Conservation (phyloP, 2,113 vertebrate species). For the Silurus asotus region DNA sequence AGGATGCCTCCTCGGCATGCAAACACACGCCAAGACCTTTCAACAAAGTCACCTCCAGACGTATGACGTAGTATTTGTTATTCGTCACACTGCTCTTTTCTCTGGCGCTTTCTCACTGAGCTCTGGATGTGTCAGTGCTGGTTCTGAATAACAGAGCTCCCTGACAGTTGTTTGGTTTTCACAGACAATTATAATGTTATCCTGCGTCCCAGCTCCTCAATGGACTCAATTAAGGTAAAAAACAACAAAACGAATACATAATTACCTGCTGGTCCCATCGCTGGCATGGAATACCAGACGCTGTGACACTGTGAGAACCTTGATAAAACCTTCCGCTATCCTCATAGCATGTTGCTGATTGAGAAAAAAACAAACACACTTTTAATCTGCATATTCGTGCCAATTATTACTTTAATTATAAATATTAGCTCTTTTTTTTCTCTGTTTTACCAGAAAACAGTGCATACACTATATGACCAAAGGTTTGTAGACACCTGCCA, state of each 20-base stretch:
- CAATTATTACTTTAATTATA: background rate
- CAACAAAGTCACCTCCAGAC: background rate
- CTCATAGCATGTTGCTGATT: constrained; percentile 79
- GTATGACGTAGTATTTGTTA: background rate
- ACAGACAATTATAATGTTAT: background rate
- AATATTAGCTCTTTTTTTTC: background rate
- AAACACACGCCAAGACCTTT: background rate
- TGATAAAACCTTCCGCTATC: constrained; percentile 83
- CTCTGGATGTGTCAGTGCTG: background rate
- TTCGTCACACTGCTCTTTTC: background rate
- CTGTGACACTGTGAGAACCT: constrained; percentile 75
- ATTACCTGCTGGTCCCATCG: constrained; percentile 83
- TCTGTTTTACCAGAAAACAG: background rate
- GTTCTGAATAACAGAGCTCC: background rate
- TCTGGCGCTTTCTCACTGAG: background rate
- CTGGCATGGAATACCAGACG: constrained; percentile 81
- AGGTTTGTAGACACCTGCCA: background rate
- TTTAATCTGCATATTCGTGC: background rate
- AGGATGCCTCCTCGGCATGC: background rate
- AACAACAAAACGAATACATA: background rate
- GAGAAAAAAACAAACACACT: background rate
- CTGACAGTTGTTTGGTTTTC: background rate
- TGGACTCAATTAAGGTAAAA: constrained; percentile 5
- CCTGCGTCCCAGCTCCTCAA: constrained; percentile 4
- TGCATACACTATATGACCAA: background rate